A percentile compares a stretch with the other conserved stretches of the same genome.
These are phyloP conservation scores for Notolepis coatsorum DNA, from an alignment of 2,797 vertebrate genomes.

Conservation along the genomic window DNA sequence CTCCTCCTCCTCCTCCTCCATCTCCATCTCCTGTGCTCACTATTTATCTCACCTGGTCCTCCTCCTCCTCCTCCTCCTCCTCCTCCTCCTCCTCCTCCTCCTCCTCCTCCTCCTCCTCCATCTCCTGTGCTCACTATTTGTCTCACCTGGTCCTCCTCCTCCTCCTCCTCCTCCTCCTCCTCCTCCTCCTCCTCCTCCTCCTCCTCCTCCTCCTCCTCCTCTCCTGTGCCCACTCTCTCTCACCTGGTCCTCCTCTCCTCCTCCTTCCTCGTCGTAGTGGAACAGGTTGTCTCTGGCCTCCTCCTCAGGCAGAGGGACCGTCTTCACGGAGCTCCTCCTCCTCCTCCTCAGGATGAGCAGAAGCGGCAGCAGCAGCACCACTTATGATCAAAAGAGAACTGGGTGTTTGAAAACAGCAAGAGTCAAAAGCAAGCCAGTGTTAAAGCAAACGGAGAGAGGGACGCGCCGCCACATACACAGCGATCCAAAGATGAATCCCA, in stretches of 20 bases:
- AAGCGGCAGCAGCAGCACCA: conserved; percentile 82
- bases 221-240: too few relatives aligned
- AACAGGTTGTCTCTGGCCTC: conserved; percentile 89
- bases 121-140: too few relatives aligned
- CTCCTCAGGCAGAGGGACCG: conserved; percentile 77
- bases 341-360: conserved; percentile 68
- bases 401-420: not conserved
- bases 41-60: too few relatives aligned
- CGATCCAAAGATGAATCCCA: conserved; percentile 49
- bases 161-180: too few relatives aligned
- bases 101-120: too few relatives aligned
- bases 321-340: conserved; percentile 73
- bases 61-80: too few relatives aligned
- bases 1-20: too few relatives aligned
- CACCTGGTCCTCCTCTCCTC: conserved; percentile 86
- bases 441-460: conserved; percentile 55
- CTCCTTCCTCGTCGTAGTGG: conserved; percentile 90
- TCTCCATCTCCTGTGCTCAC: too few relatives aligned
- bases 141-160: too few relatives aligned
- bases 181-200: too few relatives aligned
- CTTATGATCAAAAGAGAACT: conserved; percentile 43
- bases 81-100: too few relatives aligned
- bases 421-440: rapidly evolving
- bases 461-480: conserved; percentile 45
- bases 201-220: too few relatives aligned